phyloP scores from a whole-genome alignment of 2,888 invertebrate species.

The Drosophila nr. medialis region DNA sequence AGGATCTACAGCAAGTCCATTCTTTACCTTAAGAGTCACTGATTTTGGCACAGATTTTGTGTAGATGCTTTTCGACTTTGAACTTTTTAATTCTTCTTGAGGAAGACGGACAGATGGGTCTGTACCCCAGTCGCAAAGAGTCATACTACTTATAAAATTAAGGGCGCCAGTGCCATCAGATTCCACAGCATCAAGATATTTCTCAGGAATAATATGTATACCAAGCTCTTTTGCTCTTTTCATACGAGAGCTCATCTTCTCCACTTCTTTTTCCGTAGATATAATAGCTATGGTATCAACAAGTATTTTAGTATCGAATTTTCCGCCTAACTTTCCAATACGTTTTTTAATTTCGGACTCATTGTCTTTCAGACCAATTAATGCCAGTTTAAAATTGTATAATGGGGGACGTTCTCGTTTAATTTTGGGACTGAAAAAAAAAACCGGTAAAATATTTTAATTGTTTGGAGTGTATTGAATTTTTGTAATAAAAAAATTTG shows the following conservation, averaged over 20 bases:
- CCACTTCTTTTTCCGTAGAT: slow-evolving; percentile 88
- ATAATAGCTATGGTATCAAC: slow-evolving; percentile 90
- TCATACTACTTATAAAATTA: slow-evolving; percentile 89
- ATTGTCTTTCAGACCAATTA: slow-evolving; percentile 87
- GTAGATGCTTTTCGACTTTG: slow-evolving; percentile 87
- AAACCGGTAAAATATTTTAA: neutral
- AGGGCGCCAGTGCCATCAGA: slow-evolving; percentile 87
- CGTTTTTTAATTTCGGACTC: slow-evolving; percentile 88
- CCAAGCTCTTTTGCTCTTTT: slow-evolving; percentile 88
- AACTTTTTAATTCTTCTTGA: slow-evolving; percentile 87
- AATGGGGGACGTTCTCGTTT: slow-evolving; percentile 89
- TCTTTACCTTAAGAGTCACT: slow-evolving; percentile 90
- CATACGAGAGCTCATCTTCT: slow-evolving; percentile 89
- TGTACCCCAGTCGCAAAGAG: slow-evolving; percentile 93
- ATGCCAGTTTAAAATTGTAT: slow-evolving; percentile 91
- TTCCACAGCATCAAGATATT: slow-evolving; percentile 89
- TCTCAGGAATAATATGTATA: slow-evolving; percentile 92
- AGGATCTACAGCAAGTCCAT: slow-evolving; percentile 96
- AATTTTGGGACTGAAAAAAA: slow-evolving; percentile 87
- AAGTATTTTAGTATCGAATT: slow-evolving; percentile 88
- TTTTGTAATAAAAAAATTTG: too few relatives aligned
- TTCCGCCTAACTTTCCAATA: slow-evolving; percentile 91
- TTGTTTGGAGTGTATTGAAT: neutral
- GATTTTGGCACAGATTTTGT: slow-evolving; percentile 87
- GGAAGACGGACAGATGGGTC: slow-evolving; percentile 85